A percentile compares a stretch with the other conserved stretches of the same genome.
Conservation (phyloP, 2,113 vertebrate species). For the Anguilla japonica region DNA sequence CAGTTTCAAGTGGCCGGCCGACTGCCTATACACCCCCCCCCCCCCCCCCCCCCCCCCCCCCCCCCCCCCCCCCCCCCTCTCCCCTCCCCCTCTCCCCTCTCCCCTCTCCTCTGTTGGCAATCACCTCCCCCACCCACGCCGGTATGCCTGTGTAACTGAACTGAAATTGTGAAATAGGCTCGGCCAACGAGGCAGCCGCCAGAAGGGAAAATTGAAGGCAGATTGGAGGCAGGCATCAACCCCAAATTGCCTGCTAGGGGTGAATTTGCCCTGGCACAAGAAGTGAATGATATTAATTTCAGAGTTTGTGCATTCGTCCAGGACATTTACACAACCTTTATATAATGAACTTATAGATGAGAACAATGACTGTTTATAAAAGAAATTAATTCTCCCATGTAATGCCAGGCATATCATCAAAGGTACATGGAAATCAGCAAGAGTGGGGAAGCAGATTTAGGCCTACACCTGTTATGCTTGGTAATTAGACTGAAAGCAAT, state of each 20-base stretch:
- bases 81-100: constrained; percentile 11
- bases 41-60: no score
- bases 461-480: neutral
- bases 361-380: constrained; percentile 63
- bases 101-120: neutral
- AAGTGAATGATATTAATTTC: constrained; percentile 54
- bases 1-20: constrained; percentile 53
- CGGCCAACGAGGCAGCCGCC: constrained; percentile 37
- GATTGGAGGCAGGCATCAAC: constrained; percentile 57
- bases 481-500: neutral
- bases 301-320: constrained; percentile 28
- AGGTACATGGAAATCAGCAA: neutral
- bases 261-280: constrained; percentile 55
- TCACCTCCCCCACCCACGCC: no score
- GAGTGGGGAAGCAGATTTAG: neutral
- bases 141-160: neutral
- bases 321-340: constrained; percentile 36
- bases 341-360: constrained; percentile 64
- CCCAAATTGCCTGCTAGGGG: constrained; percentile 57
- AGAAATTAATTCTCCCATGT: constrained; percentile 40
- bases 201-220: constrained; percentile 66
- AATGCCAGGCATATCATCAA: neutral
- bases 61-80: constrained; percentile 20
- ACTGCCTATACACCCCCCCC: constrained; percentile 24
- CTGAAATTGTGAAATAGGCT: constrained; percentile 38